These are phyloP conservation scores for Siphlonurus alternatus DNA, from an alignment of 2,888 invertebrate genomes.

Conservation along the genomic window DNA sequence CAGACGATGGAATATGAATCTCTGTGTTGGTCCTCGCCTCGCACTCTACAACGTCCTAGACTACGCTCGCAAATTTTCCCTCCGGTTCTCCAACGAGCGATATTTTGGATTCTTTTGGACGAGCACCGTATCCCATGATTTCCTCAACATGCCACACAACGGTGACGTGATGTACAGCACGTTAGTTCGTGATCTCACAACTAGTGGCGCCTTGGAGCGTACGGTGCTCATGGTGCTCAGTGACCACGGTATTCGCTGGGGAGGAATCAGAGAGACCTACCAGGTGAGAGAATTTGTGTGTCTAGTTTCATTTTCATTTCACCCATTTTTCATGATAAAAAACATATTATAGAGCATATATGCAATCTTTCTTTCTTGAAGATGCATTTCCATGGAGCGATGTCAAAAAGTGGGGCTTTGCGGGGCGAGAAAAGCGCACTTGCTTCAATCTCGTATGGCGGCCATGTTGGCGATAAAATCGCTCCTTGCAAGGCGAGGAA, in stretches of 20 bases:
- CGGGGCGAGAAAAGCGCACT: too few species aligned
- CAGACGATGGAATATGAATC: constrained; percentile 33
- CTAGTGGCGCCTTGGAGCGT: neutral
- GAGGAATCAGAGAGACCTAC: neutral
- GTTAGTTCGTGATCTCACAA: neutral
- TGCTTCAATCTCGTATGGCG: too few species aligned
- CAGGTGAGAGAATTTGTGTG: constrained; percentile 15
- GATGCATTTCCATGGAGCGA: too few species aligned
- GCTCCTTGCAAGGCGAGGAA: too few species aligned
- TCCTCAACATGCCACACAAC: neutral
- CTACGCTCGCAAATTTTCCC: neutral
- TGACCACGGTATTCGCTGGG: neutral
- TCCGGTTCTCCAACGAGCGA: neutral
- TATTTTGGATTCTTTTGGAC: constrained; percentile 2
- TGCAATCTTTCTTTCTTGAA: too few species aligned
- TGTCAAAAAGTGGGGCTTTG: too few species aligned
- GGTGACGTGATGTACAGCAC: neutral
- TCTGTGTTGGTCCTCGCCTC: neutral
- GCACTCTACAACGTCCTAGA: neutral
- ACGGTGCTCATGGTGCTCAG: neutral
- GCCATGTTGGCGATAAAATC: too few species aligned
- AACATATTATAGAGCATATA: too few species aligned
- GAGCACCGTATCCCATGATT: neutral
- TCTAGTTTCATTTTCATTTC: too few species aligned
- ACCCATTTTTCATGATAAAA: too few species aligned